These are phyloP conservation scores for Opisthocomus hoazin DNA, from an alignment of 2,113 vertebrate species.

Conservation along the genomic window DNA sequence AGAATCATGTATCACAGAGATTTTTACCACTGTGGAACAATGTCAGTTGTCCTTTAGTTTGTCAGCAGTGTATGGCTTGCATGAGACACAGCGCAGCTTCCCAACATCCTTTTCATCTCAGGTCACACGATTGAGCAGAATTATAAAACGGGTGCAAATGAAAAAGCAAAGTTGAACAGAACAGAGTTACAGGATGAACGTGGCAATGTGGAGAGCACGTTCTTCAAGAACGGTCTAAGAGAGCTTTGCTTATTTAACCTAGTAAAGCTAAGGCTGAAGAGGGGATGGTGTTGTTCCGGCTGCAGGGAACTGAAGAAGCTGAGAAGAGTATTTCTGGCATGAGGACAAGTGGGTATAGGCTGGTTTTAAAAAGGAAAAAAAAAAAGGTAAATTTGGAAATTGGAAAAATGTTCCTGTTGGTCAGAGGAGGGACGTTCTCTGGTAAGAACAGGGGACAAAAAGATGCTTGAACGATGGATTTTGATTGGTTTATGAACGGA, in stretches of 20 bases:
- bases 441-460: neutral
- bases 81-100: neutral
- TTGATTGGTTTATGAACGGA: neutral
- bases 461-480: neutral
- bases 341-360: neutral
- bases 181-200: neutral
- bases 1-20: neutral
- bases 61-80: neutral
- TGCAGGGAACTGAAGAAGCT: neutral
- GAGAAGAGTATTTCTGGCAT: neutral
- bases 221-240: neutral
- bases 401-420: fast-evolving
- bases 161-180: neutral
- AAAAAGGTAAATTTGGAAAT: neutral
- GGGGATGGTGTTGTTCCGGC: neutral
- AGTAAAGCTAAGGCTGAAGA: neutral
- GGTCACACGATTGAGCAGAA: neutral
- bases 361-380: neutral
- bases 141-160: neutral
- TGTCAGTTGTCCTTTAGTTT: neutral
- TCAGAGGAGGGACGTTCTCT: neutral
- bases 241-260: neutral
- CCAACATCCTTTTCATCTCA: neutral
- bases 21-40: neutral
- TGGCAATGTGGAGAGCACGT: neutral